A percentile compares a stretch with the other conserved stretches of the same genome.
Evolutionary conservation across 1,140 invertebrate species (phyloP).

Genomic region (Megalopta genalis): DNA sequence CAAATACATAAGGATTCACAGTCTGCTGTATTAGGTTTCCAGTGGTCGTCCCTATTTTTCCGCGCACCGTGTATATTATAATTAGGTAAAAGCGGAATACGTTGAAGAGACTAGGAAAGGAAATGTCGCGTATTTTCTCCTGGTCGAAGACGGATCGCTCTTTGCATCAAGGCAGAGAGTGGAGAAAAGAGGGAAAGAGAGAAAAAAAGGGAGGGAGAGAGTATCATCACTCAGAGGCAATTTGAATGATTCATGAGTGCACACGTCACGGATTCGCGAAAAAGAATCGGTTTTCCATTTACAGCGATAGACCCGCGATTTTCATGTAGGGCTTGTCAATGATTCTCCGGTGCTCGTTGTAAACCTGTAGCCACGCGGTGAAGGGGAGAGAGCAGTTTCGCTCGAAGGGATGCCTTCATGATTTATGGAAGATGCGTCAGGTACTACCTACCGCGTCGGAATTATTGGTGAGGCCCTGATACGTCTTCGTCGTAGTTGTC

Average conservation of each 20-base stretch:
- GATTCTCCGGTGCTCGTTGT: slow-evolving; percentile 2
- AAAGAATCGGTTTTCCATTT: slow-evolving; percentile 17
- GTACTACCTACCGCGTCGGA: slow-evolving; percentile 46
- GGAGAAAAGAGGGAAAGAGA: neutral
- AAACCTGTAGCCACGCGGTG: neutral
- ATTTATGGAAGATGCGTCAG: slow-evolving; percentile 60
- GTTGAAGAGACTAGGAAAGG: neutral
- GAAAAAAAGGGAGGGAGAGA: too few species aligned
- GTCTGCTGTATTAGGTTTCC: too few species aligned
- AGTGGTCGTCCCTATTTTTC: too few species aligned
- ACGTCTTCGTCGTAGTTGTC: slow-evolving; percentile 36
- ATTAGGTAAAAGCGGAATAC: too few species aligned
- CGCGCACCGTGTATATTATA: too few species aligned
- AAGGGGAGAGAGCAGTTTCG: slow-evolving; percentile 35
- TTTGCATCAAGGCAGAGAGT: neutral
- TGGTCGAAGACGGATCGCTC: neutral
- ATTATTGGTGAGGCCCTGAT: slow-evolving; percentile 48
- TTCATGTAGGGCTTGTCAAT: slow-evolving; percentile 32
- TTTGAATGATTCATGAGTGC: slow-evolving; percentile 45
- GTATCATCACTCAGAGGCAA: slow-evolving; percentile 23
- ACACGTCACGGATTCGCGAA: neutral
- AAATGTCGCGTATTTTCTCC: neutral
- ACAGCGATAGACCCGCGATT: slow-evolving; percentile 16
- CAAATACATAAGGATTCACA: too few species aligned
- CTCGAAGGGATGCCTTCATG: slow-evolving; percentile 49